Percentiles rank a stretch among this genome's conserved stretches.
Evolutionary conservation across 1,140 invertebrate species (phyloP).

Genomic region (Ceratosolen fusciceps): DNA sequence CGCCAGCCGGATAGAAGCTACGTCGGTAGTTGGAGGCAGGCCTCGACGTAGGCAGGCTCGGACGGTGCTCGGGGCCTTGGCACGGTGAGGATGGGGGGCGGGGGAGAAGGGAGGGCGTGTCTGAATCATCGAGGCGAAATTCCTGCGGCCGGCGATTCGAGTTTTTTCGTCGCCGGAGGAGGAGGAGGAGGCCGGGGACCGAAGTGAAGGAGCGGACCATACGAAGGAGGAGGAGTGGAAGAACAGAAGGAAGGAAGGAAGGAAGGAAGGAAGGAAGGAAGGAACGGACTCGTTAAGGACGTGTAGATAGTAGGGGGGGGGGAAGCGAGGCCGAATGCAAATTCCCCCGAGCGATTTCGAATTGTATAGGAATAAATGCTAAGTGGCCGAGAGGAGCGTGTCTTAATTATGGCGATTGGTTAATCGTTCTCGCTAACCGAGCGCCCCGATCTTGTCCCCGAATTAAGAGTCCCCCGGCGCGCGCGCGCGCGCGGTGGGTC

Average conservation of each 20-base stretch:
- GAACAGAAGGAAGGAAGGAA: background rate
- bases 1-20: too few species aligned
- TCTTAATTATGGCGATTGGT: constrained; percentile 65
- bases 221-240: constrained; percentile 7
- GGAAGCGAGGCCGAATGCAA: constrained; percentile 58
- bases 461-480: constrained; percentile 30
- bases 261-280: constrained; percentile 50
- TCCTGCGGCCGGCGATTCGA: background rate
- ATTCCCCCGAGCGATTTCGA: constrained; percentile 53
- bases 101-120: background rate
- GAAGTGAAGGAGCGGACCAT: constrained; percentile 1
- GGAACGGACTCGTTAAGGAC: constrained; percentile 56
- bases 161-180: constrained; percentile 1
- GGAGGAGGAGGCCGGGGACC: background rate
- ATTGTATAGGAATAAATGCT: constrained; percentile 58
- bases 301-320: constrained; percentile 51
- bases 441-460: constrained; percentile 49
- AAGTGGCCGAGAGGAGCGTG: constrained; percentile 57
- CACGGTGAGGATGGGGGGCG: background rate
- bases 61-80: too few species aligned
- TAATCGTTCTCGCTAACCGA: constrained; percentile 61
- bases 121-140: constrained; percentile 54
- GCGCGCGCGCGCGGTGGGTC: constrained; percentile 33
- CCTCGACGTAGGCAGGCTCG: too few species aligned
- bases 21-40: too few species aligned